Percentiles rank a stretch among this genome's conserved stretches.
These are phyloP conservation scores for Amazonetta brasiliensis DNA, from an alignment of 2,797 vertebrate genomes.

Conservation along the genomic window DNA sequence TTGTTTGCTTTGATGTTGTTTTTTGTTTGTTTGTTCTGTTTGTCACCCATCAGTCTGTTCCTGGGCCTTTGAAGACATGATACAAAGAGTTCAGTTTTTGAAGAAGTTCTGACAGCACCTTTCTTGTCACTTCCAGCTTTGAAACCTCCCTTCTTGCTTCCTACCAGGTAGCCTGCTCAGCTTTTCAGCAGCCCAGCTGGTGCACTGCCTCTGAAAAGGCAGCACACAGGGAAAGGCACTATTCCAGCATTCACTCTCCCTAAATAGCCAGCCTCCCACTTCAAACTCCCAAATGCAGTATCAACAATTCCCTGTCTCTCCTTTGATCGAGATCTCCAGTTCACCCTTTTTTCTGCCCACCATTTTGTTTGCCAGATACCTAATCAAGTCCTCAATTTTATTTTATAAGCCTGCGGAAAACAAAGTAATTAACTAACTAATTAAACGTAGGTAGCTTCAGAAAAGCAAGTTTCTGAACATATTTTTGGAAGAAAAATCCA, in stretches of 20 bases:
- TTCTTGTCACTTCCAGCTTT: not conserved
- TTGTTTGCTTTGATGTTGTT: not conserved
- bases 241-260: not conserved
- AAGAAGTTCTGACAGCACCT: not conserved
- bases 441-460: not conserved
- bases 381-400: not conserved
- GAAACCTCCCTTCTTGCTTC: not conserved
- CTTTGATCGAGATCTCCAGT: not conserved
- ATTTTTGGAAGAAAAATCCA: not conserved
- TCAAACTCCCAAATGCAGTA: not conserved
- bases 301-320: not conserved
- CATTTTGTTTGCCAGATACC: not conserved
- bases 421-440: not conserved
- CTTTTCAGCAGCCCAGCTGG: not conserved
- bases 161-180: not conserved
- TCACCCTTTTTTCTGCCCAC: not conserved
- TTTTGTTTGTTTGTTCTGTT: not conserved
- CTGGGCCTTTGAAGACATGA: not conserved
- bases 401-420: not conserved
- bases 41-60: not conserved
- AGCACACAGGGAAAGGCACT: not conserved
- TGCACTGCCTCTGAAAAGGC: not conserved
- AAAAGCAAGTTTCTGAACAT: not conserved
- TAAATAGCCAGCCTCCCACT: not conserved
- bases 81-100: not conserved